Conservation (phyloP, 2,797 vertebrate species). For the Betta splendens region DNA sequence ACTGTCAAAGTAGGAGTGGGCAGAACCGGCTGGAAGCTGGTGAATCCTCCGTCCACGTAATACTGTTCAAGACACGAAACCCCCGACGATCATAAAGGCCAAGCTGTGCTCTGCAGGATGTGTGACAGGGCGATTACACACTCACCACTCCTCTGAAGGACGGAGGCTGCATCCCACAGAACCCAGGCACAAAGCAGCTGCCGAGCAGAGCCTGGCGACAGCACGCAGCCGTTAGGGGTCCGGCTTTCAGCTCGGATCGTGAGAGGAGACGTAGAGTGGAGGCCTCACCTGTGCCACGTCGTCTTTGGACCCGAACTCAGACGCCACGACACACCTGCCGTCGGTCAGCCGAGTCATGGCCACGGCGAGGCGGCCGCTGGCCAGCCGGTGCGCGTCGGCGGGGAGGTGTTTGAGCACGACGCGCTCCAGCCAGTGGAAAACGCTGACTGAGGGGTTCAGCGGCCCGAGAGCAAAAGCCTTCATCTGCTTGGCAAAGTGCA, state of each 20-base stretch:
- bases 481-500: conserved; percentile 74
- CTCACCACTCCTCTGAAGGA: conserved; percentile 75
- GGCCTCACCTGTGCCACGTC: conserved; percentile 86
- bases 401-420: conserved; percentile 78
- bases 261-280: too few relatives aligned
- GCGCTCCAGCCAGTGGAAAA: conserved; percentile 76
- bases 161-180: conserved; percentile 88
- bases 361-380: conserved; percentile 84
- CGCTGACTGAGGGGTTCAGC: conserved; percentile 81
- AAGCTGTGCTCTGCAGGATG: not conserved
- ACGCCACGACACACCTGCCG: conserved; percentile 80
- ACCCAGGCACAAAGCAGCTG: conserved; percentile 91
- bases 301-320: conserved; percentile 86
- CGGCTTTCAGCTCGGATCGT: too few relatives aligned
- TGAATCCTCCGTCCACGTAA: conserved; percentile 90
- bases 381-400: conserved; percentile 81
- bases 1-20: conserved; percentile 83
- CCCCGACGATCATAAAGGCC: not conserved
- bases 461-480: conserved; percentile 82
- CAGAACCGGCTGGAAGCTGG: conserved; percentile 82
- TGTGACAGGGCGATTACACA: conserved; percentile 10
- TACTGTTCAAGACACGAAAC: conserved; percentile 70
- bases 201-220: conserved; percentile 85
- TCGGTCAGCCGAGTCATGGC: conserved; percentile 84
- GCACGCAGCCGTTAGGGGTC: not conserved